phyloP scores from a whole-genome alignment of 1,140 invertebrate species.

The Drosophila baimaii region DNA sequence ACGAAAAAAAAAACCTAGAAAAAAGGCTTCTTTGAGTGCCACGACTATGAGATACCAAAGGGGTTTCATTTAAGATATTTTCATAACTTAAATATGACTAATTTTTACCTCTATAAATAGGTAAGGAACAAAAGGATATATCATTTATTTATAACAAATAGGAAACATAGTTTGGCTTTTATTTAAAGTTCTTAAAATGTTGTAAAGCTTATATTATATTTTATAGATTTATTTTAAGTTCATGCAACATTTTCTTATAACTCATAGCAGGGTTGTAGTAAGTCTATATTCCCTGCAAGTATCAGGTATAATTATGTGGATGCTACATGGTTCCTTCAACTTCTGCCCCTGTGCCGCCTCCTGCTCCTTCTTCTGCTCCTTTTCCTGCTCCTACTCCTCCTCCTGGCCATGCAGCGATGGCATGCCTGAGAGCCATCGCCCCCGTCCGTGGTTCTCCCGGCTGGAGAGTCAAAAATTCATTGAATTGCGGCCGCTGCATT shows the following conservation, averaged over 20 bases:
- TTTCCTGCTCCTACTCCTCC: background rate
- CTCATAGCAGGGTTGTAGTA: no score
- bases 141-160: background rate
- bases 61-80: no score
- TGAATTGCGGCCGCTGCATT: slow-evolving; percentile 82
- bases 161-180: no score
- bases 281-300: background rate
- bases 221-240: no score
- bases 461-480: slow-evolving; percentile 80
- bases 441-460: slow-evolving; percentile 28
- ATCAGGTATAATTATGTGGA: slow-evolving; percentile 65
- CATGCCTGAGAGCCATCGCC: slow-evolving; percentile 36
- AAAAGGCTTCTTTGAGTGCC: background rate
- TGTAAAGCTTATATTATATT: no score
- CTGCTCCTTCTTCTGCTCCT: background rate
- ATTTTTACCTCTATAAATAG: no score
- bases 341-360: background rate
- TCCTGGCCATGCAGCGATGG: slow-evolving; percentile 18
- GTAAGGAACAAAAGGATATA: background rate
- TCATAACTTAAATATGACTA: no score
- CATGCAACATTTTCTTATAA: no score
- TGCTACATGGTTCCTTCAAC: slow-evolving; percentile 11
- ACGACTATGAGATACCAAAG: background rate
- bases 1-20: slow-evolving; percentile 1
- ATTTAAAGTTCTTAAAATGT: no score